Conservation (phyloP, 2,113 vertebrate species). For the Lycocorax pyrrhopterus region DNA sequence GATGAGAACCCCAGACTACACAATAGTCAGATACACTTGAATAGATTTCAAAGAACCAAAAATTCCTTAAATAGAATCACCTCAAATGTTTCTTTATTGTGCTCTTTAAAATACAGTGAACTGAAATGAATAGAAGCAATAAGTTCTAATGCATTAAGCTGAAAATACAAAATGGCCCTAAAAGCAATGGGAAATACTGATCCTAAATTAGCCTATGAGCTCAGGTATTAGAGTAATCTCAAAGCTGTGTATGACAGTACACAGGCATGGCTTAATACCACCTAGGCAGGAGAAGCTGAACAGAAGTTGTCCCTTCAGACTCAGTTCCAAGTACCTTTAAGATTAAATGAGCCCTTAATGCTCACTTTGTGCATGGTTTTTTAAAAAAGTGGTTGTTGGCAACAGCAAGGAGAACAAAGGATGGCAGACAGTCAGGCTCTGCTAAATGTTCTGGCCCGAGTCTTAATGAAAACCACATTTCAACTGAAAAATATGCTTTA, state of each 20-base stretch:
- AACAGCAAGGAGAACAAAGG: slow-evolving; percentile 64
- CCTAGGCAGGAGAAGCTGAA: background rate
- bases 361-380: background rate
- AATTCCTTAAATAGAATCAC: background rate
- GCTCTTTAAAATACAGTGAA: background rate
- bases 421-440: slow-evolving; percentile 76
- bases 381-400: slow-evolving; percentile 57
- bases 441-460: slow-evolving; percentile 77
- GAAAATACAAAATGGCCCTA: background rate
- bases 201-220: background rate
- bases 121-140: background rate
- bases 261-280: background rate
- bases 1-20: background rate
- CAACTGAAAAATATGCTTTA: slow-evolving; percentile 78
- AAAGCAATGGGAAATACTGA: slow-evolving; percentile 1
- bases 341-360: slow-evolving; percentile 13
- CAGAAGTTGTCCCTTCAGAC: background rate
- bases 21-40: background rate
- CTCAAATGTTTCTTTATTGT: background rate
- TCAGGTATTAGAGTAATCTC: background rate
- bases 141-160: background rate
- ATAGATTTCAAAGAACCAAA: background rate
- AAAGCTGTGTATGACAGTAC: background rate
- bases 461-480: slow-evolving; percentile 88
- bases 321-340: slow-evolving; percentile 3